These are phyloP conservation scores for Agriopis marginaria DNA, from an alignment of 2,888 invertebrate genomes.

Conservation along the genomic window DNA sequence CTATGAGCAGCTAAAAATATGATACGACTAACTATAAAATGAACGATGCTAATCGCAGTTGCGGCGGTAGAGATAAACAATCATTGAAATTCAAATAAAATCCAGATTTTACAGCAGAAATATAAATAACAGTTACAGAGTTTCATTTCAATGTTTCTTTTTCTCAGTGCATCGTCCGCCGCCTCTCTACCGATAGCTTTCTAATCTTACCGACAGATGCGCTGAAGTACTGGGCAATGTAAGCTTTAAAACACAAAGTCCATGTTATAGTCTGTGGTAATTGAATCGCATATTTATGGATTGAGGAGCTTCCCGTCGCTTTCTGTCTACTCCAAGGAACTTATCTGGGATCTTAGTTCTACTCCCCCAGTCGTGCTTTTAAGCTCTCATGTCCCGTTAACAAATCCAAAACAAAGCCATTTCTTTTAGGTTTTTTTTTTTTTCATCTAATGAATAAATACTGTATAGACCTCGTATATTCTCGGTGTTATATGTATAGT, in stretches of 20 bases:
- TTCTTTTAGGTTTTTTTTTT: too few relatives aligned
- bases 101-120: neutral
- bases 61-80: neutral
- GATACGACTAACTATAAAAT: neutral
- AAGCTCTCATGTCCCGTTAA: too few relatives aligned
- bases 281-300: too few relatives aligned
- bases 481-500: too few relatives aligned
- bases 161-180: neutral
- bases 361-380: too few relatives aligned
- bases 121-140: neutral
- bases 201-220: slow-evolving; percentile 72
- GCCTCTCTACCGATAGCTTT: neutral
- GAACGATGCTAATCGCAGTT: neutral
- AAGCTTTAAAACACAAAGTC: slow-evolving; percentile 60
- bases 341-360: too few relatives aligned
- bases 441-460: too few relatives aligned
- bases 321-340: too few relatives aligned
- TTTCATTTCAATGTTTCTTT: neutral
- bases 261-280: neutral
- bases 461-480: too few relatives aligned
- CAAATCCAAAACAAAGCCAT: too few relatives aligned
- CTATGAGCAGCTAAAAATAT: neutral
- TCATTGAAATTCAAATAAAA: neutral
- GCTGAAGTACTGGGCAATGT: slow-evolving; percentile 82
- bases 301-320: too few relatives aligned